phyloP scores from a whole-genome alignment of 2,113 vertebrate species.

The Microtus ochrogaster region DNA sequence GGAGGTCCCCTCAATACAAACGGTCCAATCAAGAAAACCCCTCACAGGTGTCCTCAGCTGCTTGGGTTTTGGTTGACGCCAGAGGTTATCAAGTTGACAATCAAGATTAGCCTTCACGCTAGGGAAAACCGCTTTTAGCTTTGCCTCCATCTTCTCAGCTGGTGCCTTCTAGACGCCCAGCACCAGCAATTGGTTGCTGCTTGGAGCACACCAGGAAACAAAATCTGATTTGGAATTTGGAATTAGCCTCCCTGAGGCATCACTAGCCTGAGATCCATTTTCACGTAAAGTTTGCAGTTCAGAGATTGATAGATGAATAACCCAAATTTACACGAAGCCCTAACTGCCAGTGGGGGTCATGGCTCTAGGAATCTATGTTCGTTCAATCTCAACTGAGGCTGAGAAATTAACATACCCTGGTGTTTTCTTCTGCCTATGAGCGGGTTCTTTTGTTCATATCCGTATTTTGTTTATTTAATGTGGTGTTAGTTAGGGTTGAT shows the following conservation, averaged over 20 bases:
- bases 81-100: background rate
- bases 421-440: background rate
- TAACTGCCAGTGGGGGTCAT: background rate
- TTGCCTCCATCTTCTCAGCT: background rate
- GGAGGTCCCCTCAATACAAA: background rate
- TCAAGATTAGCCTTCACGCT: background rate
- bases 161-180: background rate
- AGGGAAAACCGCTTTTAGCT: too few relatives aligned
- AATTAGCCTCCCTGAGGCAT: background rate
- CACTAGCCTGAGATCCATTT: slow-evolving; percentile 3
- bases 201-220: too few relatives aligned
- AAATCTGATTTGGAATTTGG: background rate
- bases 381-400: background rate
- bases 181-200: background rate
- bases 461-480: background rate
- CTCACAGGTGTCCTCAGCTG: background rate
- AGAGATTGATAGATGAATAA: slow-evolving; percentile 11
- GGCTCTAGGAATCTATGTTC: background rate
- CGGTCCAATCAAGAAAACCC: background rate
- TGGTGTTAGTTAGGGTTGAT: background rate
- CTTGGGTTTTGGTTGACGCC: background rate
- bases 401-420: background rate
- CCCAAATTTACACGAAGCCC: background rate
- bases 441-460: background rate
- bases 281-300: background rate